These are phyloP conservation scores for Spea multiplicata DNA, from an alignment of 2,113 vertebrate genomes.

Conservation along the genomic window DNA sequence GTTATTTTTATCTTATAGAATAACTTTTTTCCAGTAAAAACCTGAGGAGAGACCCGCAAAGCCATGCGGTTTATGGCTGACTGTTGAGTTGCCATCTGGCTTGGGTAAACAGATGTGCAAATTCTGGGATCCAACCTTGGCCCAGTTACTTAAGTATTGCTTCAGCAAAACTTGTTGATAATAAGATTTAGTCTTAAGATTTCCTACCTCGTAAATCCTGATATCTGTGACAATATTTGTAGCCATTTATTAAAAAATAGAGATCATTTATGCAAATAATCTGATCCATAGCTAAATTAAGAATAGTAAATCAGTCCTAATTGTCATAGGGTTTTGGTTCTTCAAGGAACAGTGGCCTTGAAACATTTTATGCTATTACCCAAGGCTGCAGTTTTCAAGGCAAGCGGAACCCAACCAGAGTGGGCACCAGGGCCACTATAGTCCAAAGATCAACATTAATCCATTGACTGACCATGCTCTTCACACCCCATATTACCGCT, in stretches of 20 bases:
- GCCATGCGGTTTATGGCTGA: not conserved
- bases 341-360: too few species aligned
- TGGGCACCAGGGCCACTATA: too few species aligned
- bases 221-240: not conserved
- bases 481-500: too few species aligned
- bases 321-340: too few species aligned
- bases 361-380: too few species aligned
- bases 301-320: not conserved
- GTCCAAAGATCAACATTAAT: too few species aligned
- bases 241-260: not conserved
- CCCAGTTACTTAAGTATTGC: constrained; percentile 4
- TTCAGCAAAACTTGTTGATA: constrained; percentile 12
- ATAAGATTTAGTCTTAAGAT: not conserved
- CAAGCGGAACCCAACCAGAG: too few species aligned
- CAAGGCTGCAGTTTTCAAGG: too few species aligned
- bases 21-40: not conserved
- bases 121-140: constrained; percentile 20
- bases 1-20: not conserved
- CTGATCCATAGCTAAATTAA: not conserved
- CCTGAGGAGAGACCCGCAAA: not conserved
- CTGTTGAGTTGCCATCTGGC: constrained; percentile 25
- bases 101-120: constrained; percentile 18
- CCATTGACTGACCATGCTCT: too few species aligned
- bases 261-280: not conserved
- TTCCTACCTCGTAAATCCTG: not conserved